Conservation (phyloP, 2,797 vertebrate species). For the Lycodopsis pacificus region DNA sequence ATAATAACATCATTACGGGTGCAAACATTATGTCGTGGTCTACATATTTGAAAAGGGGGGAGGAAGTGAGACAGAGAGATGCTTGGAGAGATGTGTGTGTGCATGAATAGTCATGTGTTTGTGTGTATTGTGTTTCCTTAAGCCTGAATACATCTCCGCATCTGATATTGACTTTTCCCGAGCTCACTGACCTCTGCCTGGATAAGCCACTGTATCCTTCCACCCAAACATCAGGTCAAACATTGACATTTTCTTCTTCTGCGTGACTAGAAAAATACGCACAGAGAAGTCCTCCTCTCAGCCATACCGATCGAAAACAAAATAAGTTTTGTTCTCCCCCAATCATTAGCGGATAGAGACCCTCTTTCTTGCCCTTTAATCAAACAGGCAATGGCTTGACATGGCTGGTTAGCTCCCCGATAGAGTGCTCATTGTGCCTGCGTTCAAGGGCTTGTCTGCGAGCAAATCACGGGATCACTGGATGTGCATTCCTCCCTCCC, state of each 20-base stretch:
- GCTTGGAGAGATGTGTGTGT: conserved; percentile 2
- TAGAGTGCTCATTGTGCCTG: conserved; percentile 83
- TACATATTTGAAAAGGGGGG: neutral
- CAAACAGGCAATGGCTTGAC: conserved; percentile 80
- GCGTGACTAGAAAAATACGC: conserved; percentile 48
- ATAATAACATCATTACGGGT: conserved; percentile 11
- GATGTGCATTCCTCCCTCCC: conserved; percentile 76
- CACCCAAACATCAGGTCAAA: conserved; percentile 64
- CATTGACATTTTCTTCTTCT: conserved; percentile 68
- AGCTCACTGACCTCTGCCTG: conserved; percentile 68
- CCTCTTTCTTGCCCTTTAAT: conserved; percentile 81
- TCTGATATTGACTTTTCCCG: conserved; percentile 70
- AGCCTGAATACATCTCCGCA: conserved; percentile 55
- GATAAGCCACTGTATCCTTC: conserved; percentile 56
- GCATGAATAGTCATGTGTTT: neutral
- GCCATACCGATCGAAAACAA: conserved; percentile 65
- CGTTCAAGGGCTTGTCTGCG: conserved; percentile 69
- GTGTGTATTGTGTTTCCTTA: conserved; percentile 50
- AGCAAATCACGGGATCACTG: conserved; percentile 81
- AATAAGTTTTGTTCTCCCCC: conserved; percentile 71
- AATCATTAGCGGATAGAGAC: conserved; percentile 79
- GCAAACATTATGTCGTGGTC: neutral
- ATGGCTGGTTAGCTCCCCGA: conserved; percentile 80
- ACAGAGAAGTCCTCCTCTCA: conserved; percentile 43
- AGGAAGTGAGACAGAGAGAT: neutral